Base-by-base conservation (phyloP, 2,888 invertebrate species). In the Meandrusa payeni region DNA sequence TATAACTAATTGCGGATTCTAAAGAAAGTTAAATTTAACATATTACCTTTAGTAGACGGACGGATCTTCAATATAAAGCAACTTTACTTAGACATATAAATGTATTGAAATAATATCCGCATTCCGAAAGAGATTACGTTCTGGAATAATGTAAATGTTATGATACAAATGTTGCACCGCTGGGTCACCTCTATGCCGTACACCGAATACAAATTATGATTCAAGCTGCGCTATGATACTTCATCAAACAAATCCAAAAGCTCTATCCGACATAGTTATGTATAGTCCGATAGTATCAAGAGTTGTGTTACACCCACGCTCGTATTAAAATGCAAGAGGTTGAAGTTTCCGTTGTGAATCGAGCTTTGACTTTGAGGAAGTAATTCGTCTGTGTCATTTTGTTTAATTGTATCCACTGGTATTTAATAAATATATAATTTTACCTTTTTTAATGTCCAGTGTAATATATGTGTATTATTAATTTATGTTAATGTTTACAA, bases 341-440 rank as follows among this genome's bases (percentile, higher is more conserved):
- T 61, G 60, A 60, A 49, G 55, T 73, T 66, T 65, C 57, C 58
- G 53, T 47, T 36, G n/a, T n/a, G 45, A 42, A 52, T 57, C 50
- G 44, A 54, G 61, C 55, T 57, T 64, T 52, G 57, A 57, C 59
- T 32, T 19, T 32, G 27, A 43, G 72, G 74, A 74, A 78, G 78
- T 68, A 73, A 79, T 82, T 69, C 66, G 64, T 85, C 82, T 77
- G 69, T 80, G 81, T 80, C 82, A 76, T 75, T 73, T 70, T 64
- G 50, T 69, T 65, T 61, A 61, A 69, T 70, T 69, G 66, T 63
- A 9, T 12, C 24, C 24, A 12, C 19, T 32, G 15, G 9, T 7
- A 15, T 17, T 15, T 17, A 26, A 5, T 5, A 10, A 27, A 17
- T 26, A 3, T 15, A 15, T 15, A 36, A 11, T 19, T 37, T 37